These are phyloP conservation scores for Pomatostomus ruficeps DNA, from an alignment of 2,113 vertebrate genomes.

Conservation along the genomic window DNA sequence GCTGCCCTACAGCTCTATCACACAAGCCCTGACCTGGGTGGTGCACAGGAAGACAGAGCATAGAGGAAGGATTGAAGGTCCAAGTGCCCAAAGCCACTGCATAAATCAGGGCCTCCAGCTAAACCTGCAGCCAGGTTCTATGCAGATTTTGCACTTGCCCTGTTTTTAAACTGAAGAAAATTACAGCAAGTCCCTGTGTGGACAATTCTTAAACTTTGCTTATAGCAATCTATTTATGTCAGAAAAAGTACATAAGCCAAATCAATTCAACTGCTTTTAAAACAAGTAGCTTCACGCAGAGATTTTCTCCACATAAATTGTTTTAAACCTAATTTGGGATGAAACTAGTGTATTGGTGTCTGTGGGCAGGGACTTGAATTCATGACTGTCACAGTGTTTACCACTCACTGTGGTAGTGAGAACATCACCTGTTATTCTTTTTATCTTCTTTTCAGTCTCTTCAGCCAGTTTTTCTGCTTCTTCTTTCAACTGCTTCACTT, in stretches of 20 bases:
- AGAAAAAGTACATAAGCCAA: background rate
- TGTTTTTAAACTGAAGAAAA: background rate
- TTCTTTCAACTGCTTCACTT: slow-evolving; percentile 69
- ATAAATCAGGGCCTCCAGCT: background rate
- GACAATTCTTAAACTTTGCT: background rate
- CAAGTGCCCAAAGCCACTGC: background rate
- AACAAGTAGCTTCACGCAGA: background rate
- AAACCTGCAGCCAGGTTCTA: background rate
- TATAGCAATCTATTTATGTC: background rate
- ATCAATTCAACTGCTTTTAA: background rate
- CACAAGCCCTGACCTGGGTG: background rate
- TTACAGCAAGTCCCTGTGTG: background rate
- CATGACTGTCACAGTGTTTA: background rate
- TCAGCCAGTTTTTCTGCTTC: slow-evolving; percentile 70
- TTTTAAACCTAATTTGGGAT: background rate
- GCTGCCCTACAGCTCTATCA: background rate
- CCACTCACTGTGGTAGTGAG: background rate
- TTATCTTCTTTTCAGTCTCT: slow-evolving; percentile 75
- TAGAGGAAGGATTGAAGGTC: background rate
- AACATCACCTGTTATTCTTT: slow-evolving; percentile 74
- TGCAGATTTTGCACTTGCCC: background rate
- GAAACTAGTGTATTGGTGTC: background rate
- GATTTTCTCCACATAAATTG: background rate
- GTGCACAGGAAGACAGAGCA: background rate
- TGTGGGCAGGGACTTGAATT: background rate